Conservation (phyloP, 2,113 vertebrate genomes). For the Typhlomys cinereus region DNA sequence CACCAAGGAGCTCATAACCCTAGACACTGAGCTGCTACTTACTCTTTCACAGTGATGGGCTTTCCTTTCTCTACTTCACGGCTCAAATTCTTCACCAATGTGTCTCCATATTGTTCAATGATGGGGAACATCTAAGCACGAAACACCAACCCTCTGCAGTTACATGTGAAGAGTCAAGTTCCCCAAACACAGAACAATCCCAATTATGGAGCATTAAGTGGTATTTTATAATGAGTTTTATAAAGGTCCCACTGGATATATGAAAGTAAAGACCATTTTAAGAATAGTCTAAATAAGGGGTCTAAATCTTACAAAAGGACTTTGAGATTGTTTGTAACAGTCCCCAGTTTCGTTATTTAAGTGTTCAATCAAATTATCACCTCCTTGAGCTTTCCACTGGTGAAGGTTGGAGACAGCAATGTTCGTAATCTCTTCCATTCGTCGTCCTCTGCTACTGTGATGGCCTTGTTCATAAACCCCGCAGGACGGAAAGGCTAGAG, state of each 20-base stretch:
- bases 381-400: constrained; percentile 91
- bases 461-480: too few relatives aligned
- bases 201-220: too few relatives aligned
- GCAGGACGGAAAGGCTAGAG: too few relatives aligned
- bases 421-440: constrained; percentile 88
- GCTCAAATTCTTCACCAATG: constrained; percentile 83
- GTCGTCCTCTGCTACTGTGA: too few relatives aligned
- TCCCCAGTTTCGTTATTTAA: too few relatives aligned
- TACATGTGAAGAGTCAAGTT: neutral
- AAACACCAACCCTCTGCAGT: neutral
- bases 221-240: neutral
- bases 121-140: constrained; percentile 88
- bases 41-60: too few relatives aligned
- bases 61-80: constrained; percentile 83
- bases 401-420: constrained; percentile 90
- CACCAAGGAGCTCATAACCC: too few relatives aligned
- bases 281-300: too few relatives aligned
- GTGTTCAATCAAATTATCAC: constrained; percentile 81
- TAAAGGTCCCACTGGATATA: too few relatives aligned
- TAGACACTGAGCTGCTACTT: too few relatives aligned
- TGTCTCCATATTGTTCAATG: constrained; percentile 83
- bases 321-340: neutral
- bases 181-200: neutral
- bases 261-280: too few relatives aligned
- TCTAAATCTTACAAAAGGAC: neutral